Evolutionary conservation across 2,113 vertebrate species (phyloP), one percentile per base, ranked within the genome.

Genomic region (Anhinga rufa): DNA sequence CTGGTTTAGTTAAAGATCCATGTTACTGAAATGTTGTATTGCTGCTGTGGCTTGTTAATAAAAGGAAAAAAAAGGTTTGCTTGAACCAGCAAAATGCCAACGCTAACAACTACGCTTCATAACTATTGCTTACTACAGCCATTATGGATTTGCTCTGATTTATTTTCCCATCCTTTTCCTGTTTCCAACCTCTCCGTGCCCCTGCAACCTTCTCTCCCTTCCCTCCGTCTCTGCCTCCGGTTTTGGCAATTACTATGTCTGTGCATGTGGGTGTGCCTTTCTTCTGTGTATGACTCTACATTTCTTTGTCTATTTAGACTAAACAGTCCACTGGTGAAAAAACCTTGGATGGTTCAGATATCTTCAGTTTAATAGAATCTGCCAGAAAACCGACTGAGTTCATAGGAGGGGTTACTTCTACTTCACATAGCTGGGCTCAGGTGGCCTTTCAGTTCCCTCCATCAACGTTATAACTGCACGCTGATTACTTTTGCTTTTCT

Each of bases 371-470:
- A 64, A 97, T 98, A 98, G 98, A 98, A 49, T 98, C 98, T 1
- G 97, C 98, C 42, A 98, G 98, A 84, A 98, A 98, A 97, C 98
- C 98, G 31, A 98, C 98, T 96, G 99, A 99, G 82, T 98, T 99
- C 95, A 98, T 99, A 98, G 99, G 98, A 98, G 98, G 98, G 98
- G 98, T 99, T 94, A 97, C 98, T 90, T 97, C 98, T 86, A 74
- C 98, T 95, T 97, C 98, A 82, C 98, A 98, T 94, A 98, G 96
- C 98, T 98, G 98, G 98, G 97, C 98, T 96, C 98, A 99, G 99
- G 99, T 99, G 99, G 98, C 98, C 94, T 1, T 95, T 96, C 80
- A 93, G 93, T 98, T 98, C 91, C 81, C 31, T 96, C 82, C 84
- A 76, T 91, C 12, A 7, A 16, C 68, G 32, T 97, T 88, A 57